Evolutionary conservation across 1,140 invertebrate genomes (phyloP).

Genomic region (Steinernema khuongi): DNA sequence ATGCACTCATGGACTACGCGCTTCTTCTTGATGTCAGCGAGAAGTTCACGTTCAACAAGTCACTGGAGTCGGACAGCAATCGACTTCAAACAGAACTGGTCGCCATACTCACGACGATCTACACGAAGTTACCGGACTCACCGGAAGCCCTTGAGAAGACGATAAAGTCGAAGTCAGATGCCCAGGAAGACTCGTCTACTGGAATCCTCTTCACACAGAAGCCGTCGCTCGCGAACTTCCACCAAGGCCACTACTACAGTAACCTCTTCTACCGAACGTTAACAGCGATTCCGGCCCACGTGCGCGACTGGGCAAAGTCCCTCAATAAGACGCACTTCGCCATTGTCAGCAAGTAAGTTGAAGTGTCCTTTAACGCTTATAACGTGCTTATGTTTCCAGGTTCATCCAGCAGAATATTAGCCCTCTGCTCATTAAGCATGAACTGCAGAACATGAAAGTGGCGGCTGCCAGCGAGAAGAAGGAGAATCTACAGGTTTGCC

Average conservation of each 20-base stretch:
- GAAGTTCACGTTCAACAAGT: not conserved
- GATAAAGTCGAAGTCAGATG: not conserved
- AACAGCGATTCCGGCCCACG: not conserved
- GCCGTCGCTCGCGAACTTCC: not conserved
- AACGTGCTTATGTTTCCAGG: not conserved
- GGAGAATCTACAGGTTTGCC: not conserved
- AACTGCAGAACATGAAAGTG: not conserved
- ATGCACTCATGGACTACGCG: not conserved
- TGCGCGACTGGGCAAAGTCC: not conserved
- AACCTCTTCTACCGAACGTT: not conserved
- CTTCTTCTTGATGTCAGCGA: not conserved
- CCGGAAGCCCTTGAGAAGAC: not conserved
- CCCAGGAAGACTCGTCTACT: not conserved
- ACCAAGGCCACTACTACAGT: not conserved
- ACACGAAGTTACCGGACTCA: not conserved
- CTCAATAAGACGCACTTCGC: not conserved
- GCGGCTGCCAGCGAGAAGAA: not conserved
- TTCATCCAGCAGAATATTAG: conserved; percentile 2
- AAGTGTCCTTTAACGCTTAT: not conserved
- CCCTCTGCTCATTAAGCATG: not conserved
- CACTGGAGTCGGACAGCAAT: not conserved
- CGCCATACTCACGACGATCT: not conserved
- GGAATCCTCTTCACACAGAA: not conserved
- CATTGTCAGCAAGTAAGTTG: not conserved
- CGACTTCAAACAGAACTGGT: not conserved